A percentile compares a stretch with the other conserved stretches of the same genome.
Evolutionary conservation across 1,140 invertebrate genomes (phyloP).

Genomic region (Brachionus koreanus): DNA sequence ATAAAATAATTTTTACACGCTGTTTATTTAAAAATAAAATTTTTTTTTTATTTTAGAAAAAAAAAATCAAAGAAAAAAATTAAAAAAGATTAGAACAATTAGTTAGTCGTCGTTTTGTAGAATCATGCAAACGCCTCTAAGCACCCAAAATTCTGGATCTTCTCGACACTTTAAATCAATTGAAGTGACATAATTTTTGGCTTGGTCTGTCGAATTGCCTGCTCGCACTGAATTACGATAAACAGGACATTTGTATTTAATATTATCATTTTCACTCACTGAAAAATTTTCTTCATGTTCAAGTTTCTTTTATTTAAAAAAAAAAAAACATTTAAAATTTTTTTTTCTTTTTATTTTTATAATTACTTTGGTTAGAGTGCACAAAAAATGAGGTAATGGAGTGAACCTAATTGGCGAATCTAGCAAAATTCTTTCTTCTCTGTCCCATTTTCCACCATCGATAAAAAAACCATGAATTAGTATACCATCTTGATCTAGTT

Average conservation of each 20-base stretch:
- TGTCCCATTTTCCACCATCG: constrained; percentile 29
- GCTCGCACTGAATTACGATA: constrained; percentile 37
- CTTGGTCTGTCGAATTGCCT: constrained; percentile 12
- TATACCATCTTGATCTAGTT: not conserved
- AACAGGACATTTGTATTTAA: constrained; percentile 36
- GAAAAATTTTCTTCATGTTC: not conserved
- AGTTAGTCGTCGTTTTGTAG: constrained; percentile 35
- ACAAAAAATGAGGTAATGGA: constrained; percentile 26
- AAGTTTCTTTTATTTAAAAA: constrained; percentile 5
- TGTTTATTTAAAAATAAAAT: not conserved
- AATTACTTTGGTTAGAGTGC: not conserved
- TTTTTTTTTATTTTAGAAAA: not conserved
- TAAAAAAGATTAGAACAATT: not conserved
- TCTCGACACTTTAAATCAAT: constrained; percentile 24
- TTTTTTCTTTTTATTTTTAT: not conserved
- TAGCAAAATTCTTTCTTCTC: not conserved
- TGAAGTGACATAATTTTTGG: constrained; percentile 40
- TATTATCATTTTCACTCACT: not conserved
- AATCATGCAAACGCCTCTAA: constrained; percentile 34
- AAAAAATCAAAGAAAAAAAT: not conserved
- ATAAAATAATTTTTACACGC: not conserved
- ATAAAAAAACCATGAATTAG: constrained; percentile 24
- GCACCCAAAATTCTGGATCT: constrained; percentile 24
- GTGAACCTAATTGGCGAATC: constrained; percentile 3
- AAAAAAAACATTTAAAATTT: not conserved